Evolutionary conservation across 1,140 invertebrate species (phyloP).

Genomic region (Drosophila chauvacae): DNA sequence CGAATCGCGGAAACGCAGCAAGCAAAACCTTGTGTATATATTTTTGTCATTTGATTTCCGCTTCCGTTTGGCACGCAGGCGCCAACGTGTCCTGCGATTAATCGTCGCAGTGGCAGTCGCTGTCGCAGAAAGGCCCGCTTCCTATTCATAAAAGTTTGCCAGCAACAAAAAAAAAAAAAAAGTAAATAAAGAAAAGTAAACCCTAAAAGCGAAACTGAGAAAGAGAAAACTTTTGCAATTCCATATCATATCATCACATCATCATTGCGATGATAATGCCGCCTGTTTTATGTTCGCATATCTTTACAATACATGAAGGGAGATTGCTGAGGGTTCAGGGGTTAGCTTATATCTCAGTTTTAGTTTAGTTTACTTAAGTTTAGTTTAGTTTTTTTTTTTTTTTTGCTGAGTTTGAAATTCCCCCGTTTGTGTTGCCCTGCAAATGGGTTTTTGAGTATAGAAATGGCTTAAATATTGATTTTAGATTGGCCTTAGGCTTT

Average conservation of each 20-base stretch:
- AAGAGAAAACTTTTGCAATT: conserved; percentile 76
- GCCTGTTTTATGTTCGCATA: conserved; percentile 75
- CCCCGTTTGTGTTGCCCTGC: conserved; percentile 19
- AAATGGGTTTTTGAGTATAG: conserved; percentile 66
- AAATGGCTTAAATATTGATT: conserved; percentile 62
- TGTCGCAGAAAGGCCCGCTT: conserved; percentile 53
- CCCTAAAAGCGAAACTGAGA: conserved; percentile 25
- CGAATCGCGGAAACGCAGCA: neutral
- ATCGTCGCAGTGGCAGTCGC: conserved; percentile 61
- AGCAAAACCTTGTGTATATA: conserved; percentile 10
- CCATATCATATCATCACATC: conserved; percentile 83
- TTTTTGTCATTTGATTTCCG: conserved; percentile 55
- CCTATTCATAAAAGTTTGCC: conserved; percentile 63
- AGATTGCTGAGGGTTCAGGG: conserved; percentile 7
- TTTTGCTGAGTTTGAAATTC: conserved; percentile 48
- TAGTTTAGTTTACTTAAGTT: conserved; percentile 8
- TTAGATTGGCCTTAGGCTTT: conserved; percentile 21
- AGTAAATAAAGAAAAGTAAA: conserved; percentile 4
- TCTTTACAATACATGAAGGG: conserved; percentile 47
- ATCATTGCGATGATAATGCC: conserved; percentile 80
- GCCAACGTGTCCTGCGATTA: conserved; percentile 70
- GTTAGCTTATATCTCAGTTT: conserved; percentile 26
- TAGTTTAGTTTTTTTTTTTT: conserved; percentile 1
- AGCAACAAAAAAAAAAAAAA: conserved; percentile 33
- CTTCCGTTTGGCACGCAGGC: conserved; percentile 60